These are phyloP conservation scores for Ophion ventricosus DNA, from an alignment of 2,888 invertebrate genomes.

Conservation along the genomic window DNA sequence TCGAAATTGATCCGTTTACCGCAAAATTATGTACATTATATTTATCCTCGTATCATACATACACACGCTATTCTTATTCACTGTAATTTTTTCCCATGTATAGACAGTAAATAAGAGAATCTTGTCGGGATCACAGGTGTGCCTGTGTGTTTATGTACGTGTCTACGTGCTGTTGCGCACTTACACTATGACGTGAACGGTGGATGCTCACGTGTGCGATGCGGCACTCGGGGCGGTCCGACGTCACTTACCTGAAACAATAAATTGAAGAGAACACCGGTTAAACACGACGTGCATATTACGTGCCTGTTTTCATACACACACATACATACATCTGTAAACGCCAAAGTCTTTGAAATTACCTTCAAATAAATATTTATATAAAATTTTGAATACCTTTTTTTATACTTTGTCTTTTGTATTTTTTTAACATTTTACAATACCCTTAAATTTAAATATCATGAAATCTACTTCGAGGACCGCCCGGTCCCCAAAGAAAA, in stretches of 20 bases:
- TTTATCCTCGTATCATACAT: slow-evolving; percentile 51
- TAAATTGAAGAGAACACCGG: slow-evolving; percentile 80
- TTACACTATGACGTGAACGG: slow-evolving; percentile 81
- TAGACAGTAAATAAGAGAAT: slow-evolving; percentile 20
- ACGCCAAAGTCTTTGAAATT: slow-evolving; percentile 56
- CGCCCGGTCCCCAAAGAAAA: not conserved
- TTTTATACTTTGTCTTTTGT: not conserved
- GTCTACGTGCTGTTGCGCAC: slow-evolving; percentile 69
- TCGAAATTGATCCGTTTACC: slow-evolving; percentile 67
- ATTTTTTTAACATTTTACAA: not conserved
- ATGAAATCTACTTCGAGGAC: not conserved
- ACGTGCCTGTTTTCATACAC: slow-evolving; percentile 73
- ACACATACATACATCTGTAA: slow-evolving; percentile 44
- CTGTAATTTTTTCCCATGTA: slow-evolving; percentile 16
- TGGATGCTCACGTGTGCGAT: slow-evolving; percentile 78
- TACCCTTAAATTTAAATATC: not conserved
- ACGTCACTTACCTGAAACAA: slow-evolving; percentile 84
- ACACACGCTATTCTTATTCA: not conserved
- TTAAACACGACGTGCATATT: slow-evolving; percentile 79
- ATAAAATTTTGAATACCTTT: not conserved
- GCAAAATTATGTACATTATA: slow-evolving; percentile 60
- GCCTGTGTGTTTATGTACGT: not conserved
- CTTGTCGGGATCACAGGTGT: slow-evolving; percentile 4
- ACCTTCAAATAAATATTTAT: not conserved
- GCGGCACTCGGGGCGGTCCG: slow-evolving; percentile 78